Base-by-base conservation (phyloP, 1,140 invertebrate genomes). In the Tenebrio molitor region DNA sequence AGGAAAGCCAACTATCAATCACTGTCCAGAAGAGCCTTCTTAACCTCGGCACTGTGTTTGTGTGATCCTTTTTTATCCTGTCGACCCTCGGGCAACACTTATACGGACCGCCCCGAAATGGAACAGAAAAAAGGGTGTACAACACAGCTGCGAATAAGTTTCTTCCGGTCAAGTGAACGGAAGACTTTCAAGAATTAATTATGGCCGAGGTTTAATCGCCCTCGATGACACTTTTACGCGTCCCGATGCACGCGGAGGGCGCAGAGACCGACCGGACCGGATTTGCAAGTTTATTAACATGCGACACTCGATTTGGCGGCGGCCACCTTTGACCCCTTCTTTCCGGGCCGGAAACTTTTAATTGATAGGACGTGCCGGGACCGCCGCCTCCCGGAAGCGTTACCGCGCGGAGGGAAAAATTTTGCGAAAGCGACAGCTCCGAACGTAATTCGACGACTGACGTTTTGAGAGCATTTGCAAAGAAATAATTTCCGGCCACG, bases 51-150 rank as follows among this genome's bases (percentile, higher is more conserved):
- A 41, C 29, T 36, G 17, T 69, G 68, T 44, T 44, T 71, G 36
- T 64, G 69, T 46, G 69, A 64, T 71, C 69, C 42, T 64, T 71
- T 71, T 71, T 64, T 71, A 71, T 64, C 53, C 69, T 50, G 69
- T 42, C 58, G 50, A 41, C 50, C 58, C 44, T 36, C 14, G 50
- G 39, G 36, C 41, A 64, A 71, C 62, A 71, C 58, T 42, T 42
- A 44, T 33, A 42, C 23, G 33, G 50, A 58, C 50, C 50, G 50
- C 50, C 50, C 50, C 23, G 50, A 58, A 58, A 58, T 58, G 50
- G 50, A 58, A 58, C 50, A 58, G 50, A 58, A 58, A 58, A 58
- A 58, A 33, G 12, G n/a, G 50, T 58, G 50, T 58, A 58, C 50
- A 58, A 58, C 50, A 58, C 50, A 58, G 50, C 50, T 58, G 50